These are phyloP conservation scores for Asteroscopus sphinx DNA, from an alignment of 2,888 invertebrate genomes.

Conservation along the genomic window DNA sequence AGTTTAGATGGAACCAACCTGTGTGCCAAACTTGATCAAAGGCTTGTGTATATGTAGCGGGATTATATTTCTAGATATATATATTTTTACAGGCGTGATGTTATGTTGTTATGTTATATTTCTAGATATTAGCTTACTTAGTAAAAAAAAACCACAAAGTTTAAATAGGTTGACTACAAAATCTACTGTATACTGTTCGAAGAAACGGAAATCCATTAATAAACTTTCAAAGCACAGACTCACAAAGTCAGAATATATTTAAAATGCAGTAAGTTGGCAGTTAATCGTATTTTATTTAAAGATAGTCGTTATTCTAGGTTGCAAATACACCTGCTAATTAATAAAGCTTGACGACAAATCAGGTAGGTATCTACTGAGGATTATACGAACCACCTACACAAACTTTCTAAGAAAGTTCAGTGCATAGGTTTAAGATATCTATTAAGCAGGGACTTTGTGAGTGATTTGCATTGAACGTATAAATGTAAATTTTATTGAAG, in stretches of 20 bases:
- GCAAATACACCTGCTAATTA: constrained; percentile 46
- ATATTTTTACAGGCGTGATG: too few relatives aligned
- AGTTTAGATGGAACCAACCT: too few relatives aligned
- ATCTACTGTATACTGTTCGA: not conserved
- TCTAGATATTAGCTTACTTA: too few relatives aligned
- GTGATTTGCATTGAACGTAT: constrained; percentile 20
- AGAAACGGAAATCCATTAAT: constrained; percentile 8
- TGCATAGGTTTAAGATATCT: constrained; percentile 34
- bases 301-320: constrained; percentile 19
- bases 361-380: constrained; percentile 24
- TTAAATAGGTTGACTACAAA: too few relatives aligned
- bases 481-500: constrained; percentile 37
- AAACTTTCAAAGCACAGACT: constrained; percentile 5
- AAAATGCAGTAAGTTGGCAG: constrained; percentile 27
- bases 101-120: too few relatives aligned
- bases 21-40: too few relatives aligned
- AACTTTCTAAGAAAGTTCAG: constrained; percentile 68
- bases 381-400: constrained; percentile 50
- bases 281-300: constrained; percentile 18
- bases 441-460: constrained; percentile 29
- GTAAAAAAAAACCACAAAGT: too few relatives aligned
- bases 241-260: constrained; percentile 9
- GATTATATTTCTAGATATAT: too few relatives aligned
- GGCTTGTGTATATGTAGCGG: too few relatives aligned
- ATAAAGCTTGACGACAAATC: constrained; percentile 36